Evolutionary conservation across 2,113 vertebrate genomes (phyloP), one percentile per base, ranked within the genome.

Genomic region (Cheirogaleus medius): DNA sequence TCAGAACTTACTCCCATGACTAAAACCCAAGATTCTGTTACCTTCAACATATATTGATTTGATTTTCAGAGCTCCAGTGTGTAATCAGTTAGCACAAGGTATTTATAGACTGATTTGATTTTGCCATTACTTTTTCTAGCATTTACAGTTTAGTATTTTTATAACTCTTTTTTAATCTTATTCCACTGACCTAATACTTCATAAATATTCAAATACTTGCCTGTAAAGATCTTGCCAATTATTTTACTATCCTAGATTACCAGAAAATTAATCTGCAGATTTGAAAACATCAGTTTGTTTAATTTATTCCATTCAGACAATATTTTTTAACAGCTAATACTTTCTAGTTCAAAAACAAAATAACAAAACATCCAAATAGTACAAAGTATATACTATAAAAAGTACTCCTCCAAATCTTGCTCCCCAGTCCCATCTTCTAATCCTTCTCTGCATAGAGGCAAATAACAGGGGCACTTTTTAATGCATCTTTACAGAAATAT

Each of bases 171-270:
- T 80, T 23, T 18, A 60, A 44, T 87, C 44, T 94, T 89, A 91
- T 17, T 81, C 78, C 10, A 34, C 54, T 87, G 68, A 88, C 29
- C 76, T 90, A 97, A 76, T 69, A 20, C 66, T 96, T 94, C n/a
- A 84, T 29, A 89, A 83, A 92, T 82, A 94, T 52, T 96, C 47
- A 93, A 94, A 91, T 86, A 93, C 29, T 74, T 92, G 42, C n/a
- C 66, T 34, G 21, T 69, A 95, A 58, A 39, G 11, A 82, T 17
- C 78, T 42, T 56, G 32, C 21, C 87, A 91, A 96, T 58, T 91
- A 89, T 89, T 97, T 93, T 71, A 85, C 66, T 76, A 77, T 52
- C 12, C 39, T 58, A 7, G 58, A 91, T 91, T 93, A 73, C 15
- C 32, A 90, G 64, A 69, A 56, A 56, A 89, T 14, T 76, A 77